phyloP scores from a whole-genome alignment of 2,113 vertebrate species.

The Labeo catla region DNA sequence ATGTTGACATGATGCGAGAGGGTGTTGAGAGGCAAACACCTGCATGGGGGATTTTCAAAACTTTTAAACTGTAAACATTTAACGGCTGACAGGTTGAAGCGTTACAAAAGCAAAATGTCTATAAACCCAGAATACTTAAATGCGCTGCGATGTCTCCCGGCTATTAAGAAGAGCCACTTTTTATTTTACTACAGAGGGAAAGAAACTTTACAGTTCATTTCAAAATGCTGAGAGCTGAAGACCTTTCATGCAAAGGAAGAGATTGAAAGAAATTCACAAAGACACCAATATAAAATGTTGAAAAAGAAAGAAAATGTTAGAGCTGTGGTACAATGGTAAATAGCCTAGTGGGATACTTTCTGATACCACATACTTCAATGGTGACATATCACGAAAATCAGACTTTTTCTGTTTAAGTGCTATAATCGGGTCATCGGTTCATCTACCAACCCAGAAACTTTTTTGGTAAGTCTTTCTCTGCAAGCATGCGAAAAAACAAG shows the following conservation, averaged over 20 bases:
- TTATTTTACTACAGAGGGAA: slow-evolving; percentile 9
- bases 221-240: neutral
- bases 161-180: neutral
- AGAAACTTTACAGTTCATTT: neutral
- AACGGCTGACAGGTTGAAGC: slow-evolving; percentile 21
- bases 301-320: neutral
- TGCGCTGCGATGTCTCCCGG: neutral
- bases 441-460: too few relatives aligned
- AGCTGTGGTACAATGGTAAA: neutral
- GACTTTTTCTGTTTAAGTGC: too few relatives aligned
- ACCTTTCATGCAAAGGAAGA: neutral
- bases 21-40: slow-evolving; percentile 6
- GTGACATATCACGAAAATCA: too few relatives aligned
- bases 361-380: neutral
- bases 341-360: neutral
- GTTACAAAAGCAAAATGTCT: slow-evolving; percentile 20
- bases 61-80: slow-evolving; percentile 20
- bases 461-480: too few relatives aligned
- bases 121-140: slow-evolving; percentile 16
- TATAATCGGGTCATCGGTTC: too few relatives aligned
- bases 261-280: neutral
- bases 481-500: too few relatives aligned
- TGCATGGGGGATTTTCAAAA: slow-evolving; percentile 27
- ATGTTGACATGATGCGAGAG: slow-evolving; percentile 26
- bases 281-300: neutral